Percentiles rank a stretch among this genome's conserved stretches.
These are phyloP conservation scores for Strigamia maritima DNA, from an alignment of 2,888 invertebrate genomes.

Conservation along the genomic window DNA sequence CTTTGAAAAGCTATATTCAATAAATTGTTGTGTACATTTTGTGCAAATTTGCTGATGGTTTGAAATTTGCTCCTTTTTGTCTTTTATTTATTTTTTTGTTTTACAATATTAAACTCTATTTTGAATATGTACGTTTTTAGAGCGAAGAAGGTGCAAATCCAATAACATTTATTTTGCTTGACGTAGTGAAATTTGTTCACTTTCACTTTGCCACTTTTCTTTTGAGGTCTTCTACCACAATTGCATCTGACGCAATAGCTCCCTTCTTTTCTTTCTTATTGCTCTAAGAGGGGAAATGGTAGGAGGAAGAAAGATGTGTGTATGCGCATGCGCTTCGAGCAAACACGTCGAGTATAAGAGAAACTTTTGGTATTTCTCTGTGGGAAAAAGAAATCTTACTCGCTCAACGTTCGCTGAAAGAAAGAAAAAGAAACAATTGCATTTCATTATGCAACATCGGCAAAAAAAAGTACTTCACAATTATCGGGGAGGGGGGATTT, in stretches of 20 bases:
- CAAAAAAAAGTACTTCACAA: slow-evolving; percentile 11
- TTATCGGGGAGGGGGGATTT: background rate
- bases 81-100: background rate
- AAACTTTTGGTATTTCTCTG: slow-evolving; percentile 12
- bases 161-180: slow-evolving; percentile 18
- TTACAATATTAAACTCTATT: background rate
- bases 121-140: background rate
- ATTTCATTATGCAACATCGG: background rate
- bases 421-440: slow-evolving; percentile 14
- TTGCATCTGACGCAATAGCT: background rate
- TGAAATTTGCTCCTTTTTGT: background rate
- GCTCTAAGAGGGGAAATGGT: background rate
- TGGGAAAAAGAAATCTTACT: slow-evolving; percentile 17
- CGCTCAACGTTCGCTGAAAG: background rate
- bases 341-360: background rate
- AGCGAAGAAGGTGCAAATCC: slow-evolving; percentile 6
- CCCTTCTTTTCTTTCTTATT: background rate
- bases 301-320: background rate
- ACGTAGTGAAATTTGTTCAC: slow-evolving; percentile 12
- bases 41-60: background rate
- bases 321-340: background rate
- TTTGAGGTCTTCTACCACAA: slow-evolving; percentile 22
- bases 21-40: no score
- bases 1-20: no score
- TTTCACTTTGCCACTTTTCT: slow-evolving; percentile 9